Evolutionary conservation across 92 coral and sea anemone species (phyloP).

Genomic region (Virgularia gustaviana): DNA sequence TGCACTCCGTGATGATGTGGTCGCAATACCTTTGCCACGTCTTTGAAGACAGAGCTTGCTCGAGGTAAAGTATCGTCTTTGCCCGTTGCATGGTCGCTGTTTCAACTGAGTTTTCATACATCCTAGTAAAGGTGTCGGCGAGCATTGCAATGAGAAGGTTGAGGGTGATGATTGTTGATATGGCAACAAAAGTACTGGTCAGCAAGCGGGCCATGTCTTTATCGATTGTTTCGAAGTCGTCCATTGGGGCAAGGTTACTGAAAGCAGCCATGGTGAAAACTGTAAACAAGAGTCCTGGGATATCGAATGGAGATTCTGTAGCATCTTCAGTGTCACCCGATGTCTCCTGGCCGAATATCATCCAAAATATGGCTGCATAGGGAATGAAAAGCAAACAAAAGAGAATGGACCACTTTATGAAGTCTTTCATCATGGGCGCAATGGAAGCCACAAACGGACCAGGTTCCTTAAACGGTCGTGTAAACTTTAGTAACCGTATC

Average conservation of each 20-base stretch:
- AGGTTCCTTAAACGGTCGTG: slow-evolving; percentile 67
- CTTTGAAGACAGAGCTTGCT: slow-evolving; percentile 4
- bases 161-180: slow-evolving; percentile 18
- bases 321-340: slow-evolving; percentile 45
- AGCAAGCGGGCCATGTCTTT: slow-evolving; percentile 17
- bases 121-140: slow-evolving; percentile 31
- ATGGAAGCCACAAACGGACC: slow-evolving; percentile 38
- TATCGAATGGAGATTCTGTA: slow-evolving; percentile 56
- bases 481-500: slow-evolving; percentile 84
- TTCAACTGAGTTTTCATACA: slow-evolving; percentile 30
- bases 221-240: slow-evolving; percentile 1
- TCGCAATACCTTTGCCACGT: slow-evolving; percentile 16
- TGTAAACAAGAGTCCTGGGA: slow-evolving; percentile 71
- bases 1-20: slow-evolving; percentile 2
- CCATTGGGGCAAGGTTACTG: background rate
- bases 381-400: slow-evolving; percentile 25
- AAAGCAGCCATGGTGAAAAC: slow-evolving; percentile 94
- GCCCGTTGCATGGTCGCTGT: slow-evolving; percentile 38
- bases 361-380: slow-evolving; percentile 31
- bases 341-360: slow-evolving; percentile 38
- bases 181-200: slow-evolving; percentile 6
- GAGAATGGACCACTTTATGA: slow-evolving; percentile 32
- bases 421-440: slow-evolving; percentile 31
- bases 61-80: slow-evolving; percentile 28
- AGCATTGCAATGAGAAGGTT: slow-evolving; percentile 35